Conservation (phyloP, 2,888 invertebrate species). For the Dolichopus griseipennis region DNA sequence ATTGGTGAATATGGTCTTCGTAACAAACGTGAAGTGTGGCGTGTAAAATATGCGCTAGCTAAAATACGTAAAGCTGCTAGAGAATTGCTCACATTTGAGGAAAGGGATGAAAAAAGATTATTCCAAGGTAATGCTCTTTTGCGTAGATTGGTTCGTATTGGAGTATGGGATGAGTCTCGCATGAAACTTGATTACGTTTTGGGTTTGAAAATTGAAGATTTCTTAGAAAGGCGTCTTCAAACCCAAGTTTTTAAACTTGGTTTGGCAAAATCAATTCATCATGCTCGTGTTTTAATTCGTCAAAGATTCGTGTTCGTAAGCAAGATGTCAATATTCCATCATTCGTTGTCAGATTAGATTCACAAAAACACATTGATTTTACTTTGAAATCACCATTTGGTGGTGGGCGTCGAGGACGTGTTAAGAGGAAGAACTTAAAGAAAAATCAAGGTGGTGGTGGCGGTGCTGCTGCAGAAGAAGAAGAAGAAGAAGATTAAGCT, state of each 20-base stretch:
- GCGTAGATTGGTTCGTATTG: conserved; percentile 94
- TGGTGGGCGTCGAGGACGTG: conserved; percentile 97
- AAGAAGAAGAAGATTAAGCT: conserved; percentile 40
- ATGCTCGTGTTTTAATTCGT: conserved; percentile 95
- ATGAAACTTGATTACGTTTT: conserved; percentile 99
- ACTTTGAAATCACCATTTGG: conserved; percentile 98
- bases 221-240: too few relatives aligned
- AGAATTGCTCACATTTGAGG: conserved; percentile 95
- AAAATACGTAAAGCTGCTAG: conserved; percentile 99
- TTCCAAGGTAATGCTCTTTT: conserved; percentile 99
- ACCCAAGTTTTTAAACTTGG: too few relatives aligned
- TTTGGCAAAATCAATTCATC: conserved; percentile 99
- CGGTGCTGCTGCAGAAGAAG: conserved; percentile 80
- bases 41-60: conserved; percentile 96
- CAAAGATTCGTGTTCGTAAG: conserved; percentile 94
- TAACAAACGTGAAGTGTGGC: conserved; percentile 99
- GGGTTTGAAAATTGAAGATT: conserved; percentile 98
- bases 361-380: conserved; percentile 96
- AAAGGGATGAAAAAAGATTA: conserved; percentile 93
- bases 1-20: conserved; percentile 98
- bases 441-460: conserved; percentile 77
- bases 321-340: conserved; percentile 99
- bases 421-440: conserved; percentile 98
- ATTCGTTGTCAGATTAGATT: conserved; percentile 92
- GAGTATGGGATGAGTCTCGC: conserved; percentile 91